A percentile compares a stretch with the other conserved stretches of the same genome.
Conservation (phyloP, 92 coral and sea anemone species). For the Virgularia gustaviana region DNA sequence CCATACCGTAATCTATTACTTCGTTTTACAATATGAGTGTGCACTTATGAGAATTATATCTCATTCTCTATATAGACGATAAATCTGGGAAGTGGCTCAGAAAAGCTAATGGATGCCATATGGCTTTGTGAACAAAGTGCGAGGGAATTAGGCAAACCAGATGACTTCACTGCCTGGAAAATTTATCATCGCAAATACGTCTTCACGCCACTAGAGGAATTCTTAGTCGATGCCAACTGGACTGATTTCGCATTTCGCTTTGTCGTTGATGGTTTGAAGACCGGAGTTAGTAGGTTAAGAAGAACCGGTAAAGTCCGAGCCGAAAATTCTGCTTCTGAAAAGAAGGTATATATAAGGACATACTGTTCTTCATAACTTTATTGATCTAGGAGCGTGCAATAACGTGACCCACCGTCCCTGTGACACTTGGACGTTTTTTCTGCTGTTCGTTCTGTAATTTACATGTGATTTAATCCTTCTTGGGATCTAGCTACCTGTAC, state of each 20-base stretch:
- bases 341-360: too few relatives aligned
- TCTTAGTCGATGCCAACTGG: slow-evolving; percentile 25
- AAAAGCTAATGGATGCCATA: slow-evolving; percentile 72
- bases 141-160: slow-evolving; percentile 45
- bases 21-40: too few relatives aligned
- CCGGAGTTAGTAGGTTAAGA: slow-evolving; percentile 8
- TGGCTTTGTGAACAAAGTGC: slow-evolving; percentile 85
- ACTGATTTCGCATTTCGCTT: slow-evolving; percentile 31
- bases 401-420: too few relatives aligned
- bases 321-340: too few relatives aligned
- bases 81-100: slow-evolving; percentile 83
- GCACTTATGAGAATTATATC: not conserved
- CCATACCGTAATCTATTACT: too few relatives aligned
- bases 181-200: slow-evolving; percentile 76
- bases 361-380: too few relatives aligned
- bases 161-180: slow-evolving; percentile 55
- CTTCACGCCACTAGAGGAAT: slow-evolving; percentile 45
- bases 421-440: too few relatives aligned
- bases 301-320: too few relatives aligned
- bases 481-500: too few relatives aligned
- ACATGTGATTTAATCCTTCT: too few relatives aligned
- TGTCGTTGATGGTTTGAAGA: slow-evolving; percentile 19
- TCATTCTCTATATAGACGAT: slow-evolving; percentile 49
- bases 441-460: too few relatives aligned
- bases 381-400: too few relatives aligned